Conservation (phyloP, 2,888 invertebrate genomes). For the Amphipyra berbera region DNA sequence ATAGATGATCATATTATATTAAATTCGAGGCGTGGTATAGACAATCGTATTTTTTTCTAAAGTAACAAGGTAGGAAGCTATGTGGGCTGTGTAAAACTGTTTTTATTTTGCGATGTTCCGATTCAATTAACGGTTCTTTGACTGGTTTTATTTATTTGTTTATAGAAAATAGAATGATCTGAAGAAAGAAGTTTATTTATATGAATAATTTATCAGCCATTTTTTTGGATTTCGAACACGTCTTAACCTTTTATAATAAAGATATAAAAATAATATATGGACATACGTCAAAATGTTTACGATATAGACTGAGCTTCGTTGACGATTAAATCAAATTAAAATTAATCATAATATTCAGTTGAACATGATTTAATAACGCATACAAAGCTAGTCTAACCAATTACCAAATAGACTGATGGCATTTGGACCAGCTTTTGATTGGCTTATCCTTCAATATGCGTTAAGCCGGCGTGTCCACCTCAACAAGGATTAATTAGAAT, state of each 20-base stretch:
- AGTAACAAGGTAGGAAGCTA: slow-evolving; percentile 22
- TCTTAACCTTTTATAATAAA: slow-evolving; percentile 9
- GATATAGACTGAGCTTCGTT: slow-evolving; percentile 11
- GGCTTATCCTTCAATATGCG: slow-evolving; percentile 25
- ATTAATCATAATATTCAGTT: slow-evolving; percentile 9
- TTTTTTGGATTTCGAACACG: slow-evolving; percentile 15
- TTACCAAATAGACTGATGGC: slow-evolving; percentile 24
- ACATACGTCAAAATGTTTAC: slow-evolving; percentile 17
- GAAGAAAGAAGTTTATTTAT: slow-evolving; percentile 4
- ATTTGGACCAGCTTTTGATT: slow-evolving; percentile 28
- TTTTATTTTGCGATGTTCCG: slow-evolving; percentile 19
- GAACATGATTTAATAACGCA: background rate
- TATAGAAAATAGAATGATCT: slow-evolving; percentile 14
- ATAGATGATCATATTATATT: slow-evolving; percentile 53
- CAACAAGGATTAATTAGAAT: slow-evolving; percentile 40
- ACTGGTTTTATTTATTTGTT: slow-evolving; percentile 5
- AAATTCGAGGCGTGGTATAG: slow-evolving; percentile 43
- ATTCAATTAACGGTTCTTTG: slow-evolving; percentile 46
- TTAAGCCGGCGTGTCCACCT: slow-evolving; percentile 24
- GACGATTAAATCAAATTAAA: slow-evolving; percentile 22
- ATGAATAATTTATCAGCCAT: slow-evolving; percentile 17
- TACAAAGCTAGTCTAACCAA: slow-evolving; percentile 20
- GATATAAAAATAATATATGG: slow-evolving; percentile 18
- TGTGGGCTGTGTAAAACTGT: slow-evolving; percentile 48
- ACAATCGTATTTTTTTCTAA: slow-evolving; percentile 48